Evolutionary conservation across 2,113 vertebrate genomes (phyloP), one percentile per base, ranked within the genome.

Genomic region (Rhadina sibilatrix): DNA sequence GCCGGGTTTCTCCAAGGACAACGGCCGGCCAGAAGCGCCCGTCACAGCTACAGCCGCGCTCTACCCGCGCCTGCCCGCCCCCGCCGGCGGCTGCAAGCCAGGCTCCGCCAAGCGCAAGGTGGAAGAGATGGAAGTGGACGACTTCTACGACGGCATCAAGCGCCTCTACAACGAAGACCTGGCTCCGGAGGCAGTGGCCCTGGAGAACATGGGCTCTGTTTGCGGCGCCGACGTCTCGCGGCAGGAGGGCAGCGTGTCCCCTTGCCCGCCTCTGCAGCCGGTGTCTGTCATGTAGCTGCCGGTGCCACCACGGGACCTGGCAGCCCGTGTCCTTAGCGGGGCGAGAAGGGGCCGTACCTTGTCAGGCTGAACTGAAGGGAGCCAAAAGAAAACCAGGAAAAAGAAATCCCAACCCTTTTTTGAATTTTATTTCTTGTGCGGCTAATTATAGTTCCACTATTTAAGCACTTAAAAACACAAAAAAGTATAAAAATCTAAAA

Each of bases 61-160:
- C 97, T 96, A 33, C 95, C 98, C 71, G 83, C 97, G 96, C 82
- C 97, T 97, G 85, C 97, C 97, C 47, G 96, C 98, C 95, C 97
- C 97, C 17, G 21, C 54, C 61, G 50, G 96, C 65, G 96, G 97
- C 75, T 98, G 97, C 98, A 99, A 99, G 91, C 97, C 97, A 35
- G 90, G 98, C 93, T 99, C 99, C 4, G 92, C 99, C 97, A 99
- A 99, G 96, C 98, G 99, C 83, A 99, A 99, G 97, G 99, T 99
- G 97, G 99, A 99, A 93, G 98, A 99, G 97, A 99, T 99, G 99
- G 99, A 99, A 96, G 98, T 99, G 96, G 99, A 99, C 2, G 99
- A 99, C 94, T 99, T 99, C 98, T 99, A 98, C 5, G 99, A 99
- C 0, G 99, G 98, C 30, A 99, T 99, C 98, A 99, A 99, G 84